These are phyloP conservation scores for Agapornis canus DNA, from an alignment of 2,797 vertebrate species.

Conservation along the genomic window DNA sequence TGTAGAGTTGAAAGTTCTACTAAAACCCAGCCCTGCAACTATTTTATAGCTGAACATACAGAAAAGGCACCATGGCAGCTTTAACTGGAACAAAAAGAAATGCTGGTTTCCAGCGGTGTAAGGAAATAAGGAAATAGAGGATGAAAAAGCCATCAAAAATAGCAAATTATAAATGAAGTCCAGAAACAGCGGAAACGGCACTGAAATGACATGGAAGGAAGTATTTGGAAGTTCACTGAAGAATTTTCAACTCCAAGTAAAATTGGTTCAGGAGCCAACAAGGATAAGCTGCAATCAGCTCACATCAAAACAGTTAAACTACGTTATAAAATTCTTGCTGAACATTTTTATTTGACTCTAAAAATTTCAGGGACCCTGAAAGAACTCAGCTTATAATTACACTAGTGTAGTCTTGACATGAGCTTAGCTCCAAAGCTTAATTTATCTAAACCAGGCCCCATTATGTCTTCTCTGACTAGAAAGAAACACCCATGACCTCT, in stretches of 20 bases:
- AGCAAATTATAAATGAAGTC: conserved; percentile 7
- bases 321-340: conserved; percentile 16
- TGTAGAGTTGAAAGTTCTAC: background rate
- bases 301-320: background rate
- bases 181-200: background rate
- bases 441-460: conserved; percentile 56
- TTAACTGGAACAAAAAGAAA: background rate
- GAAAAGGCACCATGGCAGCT: background rate
- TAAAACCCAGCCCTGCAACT: background rate
- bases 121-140: background rate
- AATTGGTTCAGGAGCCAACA: background rate
- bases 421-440: conserved; percentile 57
- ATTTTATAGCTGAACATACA: background rate
- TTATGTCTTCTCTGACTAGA: conserved; percentile 60
- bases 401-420: conserved; percentile 21
- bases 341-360: conserved; percentile 52
- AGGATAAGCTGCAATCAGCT: background rate
- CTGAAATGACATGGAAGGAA: conserved; percentile 7
- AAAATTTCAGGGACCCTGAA: conserved; percentile 22
- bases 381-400: conserved; percentile 50
- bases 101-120: background rate
- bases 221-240: background rate
- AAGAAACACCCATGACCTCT: conserved; percentile 57
- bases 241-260: background rate
- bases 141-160: background rate